Conservation (phyloP, 1,140 invertebrate species). For the Drosophila auraria region DNA sequence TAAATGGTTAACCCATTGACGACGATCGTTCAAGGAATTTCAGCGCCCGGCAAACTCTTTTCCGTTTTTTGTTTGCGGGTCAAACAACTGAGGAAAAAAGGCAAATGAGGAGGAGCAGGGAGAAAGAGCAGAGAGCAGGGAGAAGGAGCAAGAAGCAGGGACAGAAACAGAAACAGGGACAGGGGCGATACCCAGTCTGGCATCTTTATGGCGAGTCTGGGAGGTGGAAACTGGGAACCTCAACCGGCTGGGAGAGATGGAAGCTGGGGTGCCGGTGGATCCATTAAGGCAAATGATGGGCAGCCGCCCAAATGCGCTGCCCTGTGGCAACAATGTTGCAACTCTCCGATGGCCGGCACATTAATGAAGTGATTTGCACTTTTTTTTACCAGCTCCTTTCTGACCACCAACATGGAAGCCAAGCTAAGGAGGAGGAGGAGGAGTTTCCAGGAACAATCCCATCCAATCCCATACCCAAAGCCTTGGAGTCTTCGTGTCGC, state of each 20-base stretch:
- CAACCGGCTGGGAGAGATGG: conserved; percentile 14
- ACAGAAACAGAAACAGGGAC: conserved; percentile 1
- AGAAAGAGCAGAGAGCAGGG: background rate
- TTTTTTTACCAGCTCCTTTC: conserved; percentile 67
- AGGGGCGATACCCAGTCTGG: conserved; percentile 27
- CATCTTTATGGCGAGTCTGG: conserved; percentile 28
- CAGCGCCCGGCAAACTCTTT: conserved; percentile 19
- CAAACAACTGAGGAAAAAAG: conserved; percentile 22
- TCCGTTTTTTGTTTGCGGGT: conserved; percentile 36
- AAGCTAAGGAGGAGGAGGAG: background rate
- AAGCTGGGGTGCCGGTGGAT: conserved; percentile 47
- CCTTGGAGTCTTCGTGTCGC: conserved; percentile 10
- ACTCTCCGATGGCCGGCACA: conserved; percentile 38
- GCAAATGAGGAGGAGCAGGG: background rate
- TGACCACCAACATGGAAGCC: conserved; percentile 60
- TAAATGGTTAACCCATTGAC: conserved; percentile 39
- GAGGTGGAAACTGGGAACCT: conserved; percentile 15
- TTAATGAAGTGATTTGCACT: conserved; percentile 82
- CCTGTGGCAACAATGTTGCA: conserved; percentile 66
- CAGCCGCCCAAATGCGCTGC: conserved; percentile 57
- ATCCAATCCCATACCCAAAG: conserved; percentile 37
- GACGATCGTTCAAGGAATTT: conserved; percentile 41
- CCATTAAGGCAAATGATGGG: conserved; percentile 78
- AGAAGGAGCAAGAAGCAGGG: background rate
- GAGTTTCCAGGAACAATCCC: conserved; percentile 68